phyloP scores from a whole-genome alignment of 2,888 invertebrate genomes.

The Caenorhabditis drosophilae region DNA sequence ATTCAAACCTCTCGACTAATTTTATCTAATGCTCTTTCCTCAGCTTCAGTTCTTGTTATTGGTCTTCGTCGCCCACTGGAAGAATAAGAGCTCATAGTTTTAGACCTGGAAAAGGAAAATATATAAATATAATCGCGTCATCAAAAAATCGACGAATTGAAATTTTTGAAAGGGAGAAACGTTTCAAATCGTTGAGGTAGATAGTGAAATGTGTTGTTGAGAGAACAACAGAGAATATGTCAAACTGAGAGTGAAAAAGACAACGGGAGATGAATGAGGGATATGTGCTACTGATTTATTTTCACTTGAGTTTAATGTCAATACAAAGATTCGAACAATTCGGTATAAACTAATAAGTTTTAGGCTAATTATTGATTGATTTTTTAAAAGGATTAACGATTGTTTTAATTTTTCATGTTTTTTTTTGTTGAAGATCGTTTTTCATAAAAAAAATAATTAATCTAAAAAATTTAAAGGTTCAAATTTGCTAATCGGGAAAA shows the following conservation, averaged over 20 bases:
- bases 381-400: too few species aligned
- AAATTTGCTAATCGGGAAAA: too few species aligned
- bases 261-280: background rate
- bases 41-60: constrained; percentile 85
- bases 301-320: constrained; percentile 2
- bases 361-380: too few species aligned
- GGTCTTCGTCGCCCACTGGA: constrained; percentile 74
- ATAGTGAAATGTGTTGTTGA: too few species aligned
- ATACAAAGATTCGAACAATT: background rate
- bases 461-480: too few species aligned
- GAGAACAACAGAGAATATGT: too few species aligned
- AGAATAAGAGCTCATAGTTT: constrained; percentile 38
- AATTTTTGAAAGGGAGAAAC: background rate
- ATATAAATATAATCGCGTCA: background rate
- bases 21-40: constrained; percentile 94
- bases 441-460: too few species aligned
- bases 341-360: too few species aligned
- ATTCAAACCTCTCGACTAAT: constrained; percentile 90
- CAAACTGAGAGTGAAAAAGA: too few species aligned
- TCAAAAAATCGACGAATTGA: background rate
- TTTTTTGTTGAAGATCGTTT: too few species aligned
- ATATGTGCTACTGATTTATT: background rate
- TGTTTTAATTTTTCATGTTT: too few species aligned
- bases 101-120: background rate
- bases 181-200: too few species aligned